These are phyloP conservation scores for Lycaon pictus DNA, from an alignment of 2,113 vertebrate genomes.

Conservation along the genomic window DNA sequence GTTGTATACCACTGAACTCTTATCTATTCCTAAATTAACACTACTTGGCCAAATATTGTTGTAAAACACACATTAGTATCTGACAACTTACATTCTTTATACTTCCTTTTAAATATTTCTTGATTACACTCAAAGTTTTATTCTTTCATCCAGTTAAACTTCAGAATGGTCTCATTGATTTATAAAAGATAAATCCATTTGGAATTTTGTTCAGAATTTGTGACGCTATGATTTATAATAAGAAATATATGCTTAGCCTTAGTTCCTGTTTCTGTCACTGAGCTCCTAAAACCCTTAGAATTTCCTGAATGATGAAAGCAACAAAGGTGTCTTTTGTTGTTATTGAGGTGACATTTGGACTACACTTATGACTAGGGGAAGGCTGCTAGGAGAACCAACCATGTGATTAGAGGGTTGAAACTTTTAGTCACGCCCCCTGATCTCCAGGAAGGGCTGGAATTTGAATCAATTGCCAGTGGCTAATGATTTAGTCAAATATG, in stretches of 20 bases:
- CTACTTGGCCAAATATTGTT: neutral
- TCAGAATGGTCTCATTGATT: neutral
- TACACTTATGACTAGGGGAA: neutral
- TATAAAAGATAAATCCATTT: neutral
- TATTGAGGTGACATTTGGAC: neutral
- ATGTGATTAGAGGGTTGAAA: neutral
- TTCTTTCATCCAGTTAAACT: neutral
- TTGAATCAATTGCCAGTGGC: neutral
- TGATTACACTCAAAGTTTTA: neutral
- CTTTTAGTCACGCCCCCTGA: neutral
- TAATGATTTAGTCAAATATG: neutral
- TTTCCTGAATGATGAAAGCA: neutral
- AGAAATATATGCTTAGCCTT: neutral
- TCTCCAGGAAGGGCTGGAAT: neutral
- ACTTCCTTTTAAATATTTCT: neutral
- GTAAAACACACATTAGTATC: neutral
- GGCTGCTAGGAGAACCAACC: neutral
- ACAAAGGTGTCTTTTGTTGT: neutral
- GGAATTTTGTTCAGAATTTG: neutral
- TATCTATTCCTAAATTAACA: neutral
- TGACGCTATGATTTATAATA: neutral
- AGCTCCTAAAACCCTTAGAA: neutral
- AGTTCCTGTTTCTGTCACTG: neutral
- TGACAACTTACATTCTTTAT: neutral
- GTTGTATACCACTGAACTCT: neutral